Conservation (phyloP, 2,113 vertebrate species). For the Oophaga pumilio region DNA sequence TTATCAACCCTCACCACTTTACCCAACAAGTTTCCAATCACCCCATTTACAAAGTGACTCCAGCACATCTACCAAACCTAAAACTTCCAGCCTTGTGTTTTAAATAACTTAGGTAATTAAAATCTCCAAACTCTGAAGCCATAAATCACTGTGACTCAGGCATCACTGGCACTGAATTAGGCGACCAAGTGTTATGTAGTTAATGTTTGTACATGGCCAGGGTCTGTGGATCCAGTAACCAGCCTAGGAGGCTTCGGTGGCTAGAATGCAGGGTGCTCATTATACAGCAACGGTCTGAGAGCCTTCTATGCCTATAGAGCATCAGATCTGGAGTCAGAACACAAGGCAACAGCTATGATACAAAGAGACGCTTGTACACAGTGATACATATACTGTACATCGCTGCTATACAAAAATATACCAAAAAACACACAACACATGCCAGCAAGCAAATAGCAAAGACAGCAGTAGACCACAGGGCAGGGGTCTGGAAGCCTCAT, state of each 20-base stretch:
- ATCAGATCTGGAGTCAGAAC: constrained; percentile 9
- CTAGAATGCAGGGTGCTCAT: not conserved
- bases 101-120: not conserved
- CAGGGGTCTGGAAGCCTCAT: constrained; percentile 60
- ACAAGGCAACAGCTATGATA: constrained; percentile 54
- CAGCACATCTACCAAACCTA: not conserved
- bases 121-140: not conserved
- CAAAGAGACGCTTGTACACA: constrained; percentile 67
- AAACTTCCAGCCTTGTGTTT: not conserved
- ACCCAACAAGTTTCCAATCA: not conserved
- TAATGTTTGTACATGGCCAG: not conserved
- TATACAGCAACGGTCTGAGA: not conserved
- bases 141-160: not conserved
- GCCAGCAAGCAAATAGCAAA: constrained; percentile 60
- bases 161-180: not conserved
- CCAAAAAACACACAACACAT: constrained; percentile 64
- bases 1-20: not conserved
- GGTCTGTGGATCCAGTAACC: constrained; percentile 5
- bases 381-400: constrained; percentile 63
- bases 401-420: constrained; percentile 59
- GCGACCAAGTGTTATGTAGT: not conserved
- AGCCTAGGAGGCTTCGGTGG: not conserved
- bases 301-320: not conserved
- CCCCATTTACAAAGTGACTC: not conserved
- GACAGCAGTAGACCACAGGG: constrained; percentile 64